Evolutionary conservation across 1,140 invertebrate genomes (phyloP), one percentile per base, ranked within the genome.

Genomic region (Scaptomyza pallida): DNA sequence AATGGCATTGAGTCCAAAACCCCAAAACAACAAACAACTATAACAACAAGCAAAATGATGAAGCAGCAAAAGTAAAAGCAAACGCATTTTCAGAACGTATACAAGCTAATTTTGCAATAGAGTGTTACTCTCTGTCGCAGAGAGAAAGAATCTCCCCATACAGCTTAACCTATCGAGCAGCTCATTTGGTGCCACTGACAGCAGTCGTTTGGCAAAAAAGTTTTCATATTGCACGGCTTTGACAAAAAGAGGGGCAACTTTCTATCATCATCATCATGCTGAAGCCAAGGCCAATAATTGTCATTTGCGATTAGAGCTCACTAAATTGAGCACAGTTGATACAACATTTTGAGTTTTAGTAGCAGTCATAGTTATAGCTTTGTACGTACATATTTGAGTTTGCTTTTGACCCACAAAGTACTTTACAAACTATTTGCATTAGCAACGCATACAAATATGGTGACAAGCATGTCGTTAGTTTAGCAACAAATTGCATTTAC

Each of bases 261-360:
- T 60, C n/a, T n/a, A n/a, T n/a, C n/a, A n/a, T n/a, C n/a, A n/a
- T n/a, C 45, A 51, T 50, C 37, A 69, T n/a, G n/a, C n/a, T n/a
- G n/a, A n/a, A 62, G 48, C 48, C 59, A 63, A 63, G 50, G 59
- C 65, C 43, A 69, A 69, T 63, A 48, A 69, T 69, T 69, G 59
- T 47, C 65, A 54, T 45, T 62, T 61, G 62, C 35, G 23, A 43
- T 15, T 19, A 41, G 37, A 41, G 33, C 16, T 30, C 33, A 52
- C 8, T 19, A 52, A 62, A 62, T 52, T 52, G 47, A 62, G 43
- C 59, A 26, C 48, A 35, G 50, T 30, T 30, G 26, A 63, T 35
- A 44, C 26, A 23, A 52, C 48, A 48, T 4, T 26, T 26, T 26
- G 23, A 26, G 2, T 26, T 26, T 26, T 26, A 26, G 23, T 26